phyloP scores from a whole-genome alignment of 1,140 invertebrate species.

The Drosophila parabipectinata region DNA sequence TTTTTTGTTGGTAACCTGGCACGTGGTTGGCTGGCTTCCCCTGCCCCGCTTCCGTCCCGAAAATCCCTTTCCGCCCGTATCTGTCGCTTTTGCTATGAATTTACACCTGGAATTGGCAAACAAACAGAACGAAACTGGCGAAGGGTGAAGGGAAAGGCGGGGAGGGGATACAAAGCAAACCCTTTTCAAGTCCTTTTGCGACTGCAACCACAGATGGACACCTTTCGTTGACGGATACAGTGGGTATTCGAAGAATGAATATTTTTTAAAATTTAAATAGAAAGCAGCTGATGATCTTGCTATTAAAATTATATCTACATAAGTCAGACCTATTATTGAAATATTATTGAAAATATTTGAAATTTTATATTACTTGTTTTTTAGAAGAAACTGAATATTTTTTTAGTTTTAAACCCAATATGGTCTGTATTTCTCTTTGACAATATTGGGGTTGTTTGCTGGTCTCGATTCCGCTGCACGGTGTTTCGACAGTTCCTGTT shows the following conservation, averaged over 20 bases:
- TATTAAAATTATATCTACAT: too few species aligned
- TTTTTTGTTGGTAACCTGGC: conserved; percentile 31
- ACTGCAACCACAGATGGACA: conserved; percentile 74
- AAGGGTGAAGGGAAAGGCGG: background rate
- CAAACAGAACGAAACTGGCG: conserved; percentile 40
- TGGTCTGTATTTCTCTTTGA: conserved; percentile 47
- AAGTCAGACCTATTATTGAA: too few species aligned
- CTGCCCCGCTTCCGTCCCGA: conserved; percentile 24
- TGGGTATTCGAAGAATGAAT: background rate
- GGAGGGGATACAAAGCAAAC: conserved; percentile 39
- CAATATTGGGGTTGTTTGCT: conserved; percentile 38
- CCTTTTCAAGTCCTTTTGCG: conserved; percentile 53
- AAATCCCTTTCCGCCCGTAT: conserved; percentile 39
- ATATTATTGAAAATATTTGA: too few species aligned
- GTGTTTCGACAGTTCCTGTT: conserved; percentile 66
- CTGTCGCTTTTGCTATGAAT: conserved; percentile 50
- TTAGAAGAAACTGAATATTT: too few species aligned
- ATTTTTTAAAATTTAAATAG: background rate
- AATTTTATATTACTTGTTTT: too few species aligned
- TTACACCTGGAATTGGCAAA: conserved; percentile 83
- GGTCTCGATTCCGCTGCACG: conserved; percentile 9
- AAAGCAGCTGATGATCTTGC: background rate
- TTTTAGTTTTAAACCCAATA: background rate
- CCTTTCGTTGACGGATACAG: conserved; percentile 43
- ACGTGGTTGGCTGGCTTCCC: conserved; percentile 58